Conservation (phyloP, 2,797 vertebrate species). For the Ceryle rudis region DNA sequence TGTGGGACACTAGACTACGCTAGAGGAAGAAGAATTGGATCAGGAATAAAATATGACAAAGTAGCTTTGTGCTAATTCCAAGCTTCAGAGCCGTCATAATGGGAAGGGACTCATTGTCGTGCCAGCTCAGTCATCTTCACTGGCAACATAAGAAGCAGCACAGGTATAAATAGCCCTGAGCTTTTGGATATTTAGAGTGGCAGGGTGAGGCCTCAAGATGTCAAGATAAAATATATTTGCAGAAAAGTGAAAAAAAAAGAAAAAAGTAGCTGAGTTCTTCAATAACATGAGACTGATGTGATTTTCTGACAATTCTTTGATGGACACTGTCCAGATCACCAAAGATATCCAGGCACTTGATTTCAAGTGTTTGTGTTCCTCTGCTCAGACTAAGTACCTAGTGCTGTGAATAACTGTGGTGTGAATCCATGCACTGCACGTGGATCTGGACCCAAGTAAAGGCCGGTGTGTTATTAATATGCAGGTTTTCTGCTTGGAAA, state of each 20-base stretch:
- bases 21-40: conserved; percentile 47
- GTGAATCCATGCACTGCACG: rapidly evolving
- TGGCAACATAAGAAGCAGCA: not conserved
- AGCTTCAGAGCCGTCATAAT: not conserved
- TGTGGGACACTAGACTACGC: conserved; percentile 27
- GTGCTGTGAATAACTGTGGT: not conserved
- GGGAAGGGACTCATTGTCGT: not conserved
- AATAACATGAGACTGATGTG: not conserved
- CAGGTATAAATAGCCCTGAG: conserved; percentile 45
- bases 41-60: conserved; percentile 33
- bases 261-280: not conserved
- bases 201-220: not conserved
- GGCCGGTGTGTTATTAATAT: not conserved
- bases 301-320: not conserved
- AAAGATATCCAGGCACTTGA: not conserved
- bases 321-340: not conserved
- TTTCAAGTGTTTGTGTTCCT: not conserved
- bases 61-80: not conserved
- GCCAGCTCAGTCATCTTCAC: not conserved
- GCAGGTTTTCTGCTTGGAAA: not conserved
- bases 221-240: not conserved
- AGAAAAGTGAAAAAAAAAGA: not conserved
- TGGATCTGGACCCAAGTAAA: not conserved
- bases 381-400: not conserved
- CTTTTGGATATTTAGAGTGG: not conserved